Evolutionary conservation across 2,797 vertebrate species (phyloP).

Genomic region (Arremon brunneinucha): DNA sequence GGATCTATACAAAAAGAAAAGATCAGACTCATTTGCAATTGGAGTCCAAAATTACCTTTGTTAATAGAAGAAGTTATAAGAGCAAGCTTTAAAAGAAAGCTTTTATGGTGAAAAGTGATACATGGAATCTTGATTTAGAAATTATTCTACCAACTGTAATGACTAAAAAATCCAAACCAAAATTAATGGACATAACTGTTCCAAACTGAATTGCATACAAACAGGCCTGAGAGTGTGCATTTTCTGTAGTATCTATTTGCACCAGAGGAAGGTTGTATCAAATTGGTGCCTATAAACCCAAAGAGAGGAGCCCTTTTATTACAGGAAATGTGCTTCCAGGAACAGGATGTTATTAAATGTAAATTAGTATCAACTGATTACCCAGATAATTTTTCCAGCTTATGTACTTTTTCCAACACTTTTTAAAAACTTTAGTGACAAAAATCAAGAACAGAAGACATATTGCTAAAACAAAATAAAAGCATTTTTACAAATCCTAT

Average conservation of each 20-base stretch:
- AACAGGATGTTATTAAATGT: background rate
- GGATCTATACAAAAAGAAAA: background rate
- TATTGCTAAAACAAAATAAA: background rate
- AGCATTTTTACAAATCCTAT: background rate
- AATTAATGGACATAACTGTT: background rate
- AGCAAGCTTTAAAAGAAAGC: background rate
- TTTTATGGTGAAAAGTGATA: background rate
- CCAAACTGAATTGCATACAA: background rate
- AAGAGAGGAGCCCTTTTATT: background rate
- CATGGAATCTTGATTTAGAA: background rate
- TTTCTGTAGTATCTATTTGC: background rate
- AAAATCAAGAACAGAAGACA: background rate
- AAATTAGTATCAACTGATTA: background rate
- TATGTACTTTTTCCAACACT: background rate
- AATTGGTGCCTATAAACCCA: background rate
- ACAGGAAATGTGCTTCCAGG: background rate
- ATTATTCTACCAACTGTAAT: background rate
- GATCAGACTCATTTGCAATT: background rate
- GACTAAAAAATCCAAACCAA: accelerated
- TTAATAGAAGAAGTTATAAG: background rate
- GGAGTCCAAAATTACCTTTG: background rate
- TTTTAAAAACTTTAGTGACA: background rate
- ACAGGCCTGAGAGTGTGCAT: background rate
- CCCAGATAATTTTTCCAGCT: background rate
- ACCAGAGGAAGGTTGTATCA: background rate